A percentile compares a stretch with the other conserved stretches of the same genome.
phyloP scores from a whole-genome alignment of 2,888 invertebrate genomes.

The Caenorhabditis auriculariae region DNA sequence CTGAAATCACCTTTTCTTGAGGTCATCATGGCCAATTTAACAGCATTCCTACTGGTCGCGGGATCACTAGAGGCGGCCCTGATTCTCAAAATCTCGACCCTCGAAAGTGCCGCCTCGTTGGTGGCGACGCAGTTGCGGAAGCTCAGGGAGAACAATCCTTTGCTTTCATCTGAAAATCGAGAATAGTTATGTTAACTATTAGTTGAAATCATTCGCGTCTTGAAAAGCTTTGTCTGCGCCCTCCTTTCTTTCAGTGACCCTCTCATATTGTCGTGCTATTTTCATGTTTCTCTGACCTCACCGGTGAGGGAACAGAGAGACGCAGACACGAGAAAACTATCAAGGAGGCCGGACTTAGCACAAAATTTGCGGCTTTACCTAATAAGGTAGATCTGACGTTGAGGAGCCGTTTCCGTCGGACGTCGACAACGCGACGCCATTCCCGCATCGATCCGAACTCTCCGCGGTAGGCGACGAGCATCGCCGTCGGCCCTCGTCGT shows the following conservation, averaged over 20 bases:
- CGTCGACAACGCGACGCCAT: constrained; percentile 34
- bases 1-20: too few relatives aligned
- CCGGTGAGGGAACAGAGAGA: too few relatives aligned
- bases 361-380: constrained; percentile 7
- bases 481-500: too few relatives aligned
- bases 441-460: constrained; percentile 32
- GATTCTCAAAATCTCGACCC: constrained; percentile 32
- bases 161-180: constrained; percentile 20
- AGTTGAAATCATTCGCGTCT: too few relatives aligned
- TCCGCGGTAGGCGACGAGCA: constrained; percentile 44
- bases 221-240: too few relatives aligned
- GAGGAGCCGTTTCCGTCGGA: constrained; percentile 16
- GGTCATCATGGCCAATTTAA: too few relatives aligned
- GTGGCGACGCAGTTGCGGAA: constrained; percentile 29
- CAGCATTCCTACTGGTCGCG: constrained; percentile 4
- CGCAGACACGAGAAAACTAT: too few relatives aligned
- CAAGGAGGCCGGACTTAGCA: too few relatives aligned
- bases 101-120: constrained; percentile 38
- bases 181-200: too few relatives aligned
- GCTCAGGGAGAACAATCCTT: constrained; percentile 29
- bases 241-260: too few relatives aligned
- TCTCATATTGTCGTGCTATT: too few relatives aligned
- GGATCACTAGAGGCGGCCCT: constrained; percentile 5
- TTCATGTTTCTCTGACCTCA: too few relatives aligned
- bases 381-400: constrained; percentile 14